phyloP scores from a whole-genome alignment of 2,888 invertebrate genomes.

The Tortrix viridana region DNA sequence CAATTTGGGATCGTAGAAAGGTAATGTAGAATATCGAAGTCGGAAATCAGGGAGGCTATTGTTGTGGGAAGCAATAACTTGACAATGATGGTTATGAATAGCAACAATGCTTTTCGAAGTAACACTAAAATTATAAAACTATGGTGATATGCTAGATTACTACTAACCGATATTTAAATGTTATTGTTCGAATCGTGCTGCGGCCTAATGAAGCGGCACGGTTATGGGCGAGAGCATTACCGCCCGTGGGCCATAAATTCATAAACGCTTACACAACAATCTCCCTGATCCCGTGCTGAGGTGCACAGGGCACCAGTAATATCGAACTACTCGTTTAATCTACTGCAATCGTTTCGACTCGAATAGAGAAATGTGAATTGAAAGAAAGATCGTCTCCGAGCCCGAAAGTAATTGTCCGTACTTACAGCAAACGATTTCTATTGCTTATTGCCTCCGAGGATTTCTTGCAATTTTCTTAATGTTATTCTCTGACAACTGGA shows the following conservation, averaged over 20 bases:
- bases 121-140: not conserved
- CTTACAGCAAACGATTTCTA: constrained; percentile 71
- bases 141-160: not conserved
- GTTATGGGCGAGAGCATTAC: constrained; percentile 34
- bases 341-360: constrained; percentile 62
- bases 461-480: constrained; percentile 71
- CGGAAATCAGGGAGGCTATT: constrained; percentile 43
- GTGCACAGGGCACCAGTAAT: constrained; percentile 24
- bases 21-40: constrained; percentile 42
- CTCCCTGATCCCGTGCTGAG: constrained; percentile 25
- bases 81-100: constrained; percentile 29
- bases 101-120: constrained; percentile 4
- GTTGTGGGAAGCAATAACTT: constrained; percentile 40
- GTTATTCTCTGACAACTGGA: constrained; percentile 69
- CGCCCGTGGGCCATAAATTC: constrained; percentile 32
- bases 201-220: constrained; percentile 34
- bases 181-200: constrained; percentile 11
- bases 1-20: constrained; percentile 40
- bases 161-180: constrained; percentile 26
- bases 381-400: constrained; percentile 66
- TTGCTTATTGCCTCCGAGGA: constrained; percentile 71
- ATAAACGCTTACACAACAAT: constrained; percentile 37
- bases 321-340: constrained; percentile 51
- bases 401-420: constrained; percentile 71
- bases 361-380: constrained; percentile 71